Evolutionary conservation across 2,888 invertebrate genomes (phyloP).

Genomic region (Teleiodes luculella): DNA sequence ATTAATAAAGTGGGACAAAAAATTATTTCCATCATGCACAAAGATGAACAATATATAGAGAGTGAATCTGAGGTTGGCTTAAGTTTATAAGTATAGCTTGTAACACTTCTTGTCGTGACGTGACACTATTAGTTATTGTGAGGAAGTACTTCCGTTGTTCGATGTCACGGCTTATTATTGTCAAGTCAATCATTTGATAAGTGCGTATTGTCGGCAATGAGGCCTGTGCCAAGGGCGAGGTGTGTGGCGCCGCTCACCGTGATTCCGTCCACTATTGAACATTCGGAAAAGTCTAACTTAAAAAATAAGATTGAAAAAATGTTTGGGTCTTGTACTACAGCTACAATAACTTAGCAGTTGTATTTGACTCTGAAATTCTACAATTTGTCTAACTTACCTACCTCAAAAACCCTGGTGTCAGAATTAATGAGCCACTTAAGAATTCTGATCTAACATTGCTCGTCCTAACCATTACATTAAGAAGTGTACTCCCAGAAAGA

Average conservation of each 20-base stretch:
- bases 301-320: no score
- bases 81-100: constrained; percentile 13
- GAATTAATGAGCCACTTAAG: no score
- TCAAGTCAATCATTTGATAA: constrained; percentile 13
- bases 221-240: constrained; percentile 17
- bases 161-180: constrained; percentile 13
- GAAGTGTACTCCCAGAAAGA: no score
- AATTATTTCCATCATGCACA: constrained; percentile 33
- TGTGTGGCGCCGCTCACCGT: constrained; percentile 18
- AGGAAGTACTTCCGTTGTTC: constrained; percentile 12
- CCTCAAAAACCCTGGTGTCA: no score
- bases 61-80: constrained; percentile 36
- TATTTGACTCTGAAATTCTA: no score
- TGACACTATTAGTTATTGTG: neutral
- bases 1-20: constrained; percentile 27
- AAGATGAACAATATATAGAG: constrained; percentile 33
- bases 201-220: constrained; percentile 14
- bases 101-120: constrained; percentile 2
- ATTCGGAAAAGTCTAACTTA: neutral
- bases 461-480: no score
- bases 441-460: no score
- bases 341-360: no score
- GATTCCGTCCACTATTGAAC: constrained; percentile 13
- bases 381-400: no score
- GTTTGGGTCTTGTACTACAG: no score